Conservation (phyloP, 37 sponge, comb jelly and placozoan genomes). For the Beroe ovata region DNA sequence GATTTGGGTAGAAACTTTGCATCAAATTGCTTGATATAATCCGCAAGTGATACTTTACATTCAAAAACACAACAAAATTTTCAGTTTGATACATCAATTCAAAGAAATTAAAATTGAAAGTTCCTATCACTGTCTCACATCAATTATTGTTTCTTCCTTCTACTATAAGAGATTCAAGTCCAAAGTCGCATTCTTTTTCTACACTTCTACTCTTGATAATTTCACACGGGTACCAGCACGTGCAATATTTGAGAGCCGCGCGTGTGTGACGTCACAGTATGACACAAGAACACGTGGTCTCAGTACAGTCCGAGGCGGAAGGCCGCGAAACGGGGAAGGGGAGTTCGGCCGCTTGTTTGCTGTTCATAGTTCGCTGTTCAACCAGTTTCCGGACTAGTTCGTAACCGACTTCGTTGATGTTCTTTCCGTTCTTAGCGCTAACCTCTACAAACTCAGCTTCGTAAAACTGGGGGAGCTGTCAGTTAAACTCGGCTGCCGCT, state of each 20-base stretch:
- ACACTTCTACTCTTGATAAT: too few relatives aligned
- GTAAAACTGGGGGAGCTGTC: constrained; percentile 49
- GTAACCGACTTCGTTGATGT: constrained; percentile 31
- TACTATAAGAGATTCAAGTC: too few relatives aligned
- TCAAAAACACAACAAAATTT: too few relatives aligned
- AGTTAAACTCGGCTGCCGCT: constrained; percentile 32
- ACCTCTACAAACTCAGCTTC: constrained; percentile 60
- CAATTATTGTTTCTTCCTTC: too few relatives aligned
- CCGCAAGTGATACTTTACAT: too few relatives aligned
- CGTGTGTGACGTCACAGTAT: constrained; percentile 25
- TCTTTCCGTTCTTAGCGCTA: constrained; percentile 44
- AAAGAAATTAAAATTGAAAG: too few relatives aligned
- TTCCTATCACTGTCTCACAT: too few relatives aligned
- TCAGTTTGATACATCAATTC: too few relatives aligned
- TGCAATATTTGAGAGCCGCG: neutral
- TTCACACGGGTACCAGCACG: too few relatives aligned
- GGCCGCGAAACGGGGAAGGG: constrained; percentile 29
- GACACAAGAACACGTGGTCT: constrained; percentile 20
- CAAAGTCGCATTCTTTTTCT: too few relatives aligned
- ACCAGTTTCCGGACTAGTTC: constrained; percentile 48
- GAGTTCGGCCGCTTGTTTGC: neutral
- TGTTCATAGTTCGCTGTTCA: neutral
- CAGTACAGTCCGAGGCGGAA: neutral
- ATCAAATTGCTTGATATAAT: too few relatives aligned
- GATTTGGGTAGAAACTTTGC: neutral